Evolutionary conservation across 2,797 vertebrate species (phyloP), one percentile per base, ranked within the genome.

Genomic region (Geotria australis): DNA sequence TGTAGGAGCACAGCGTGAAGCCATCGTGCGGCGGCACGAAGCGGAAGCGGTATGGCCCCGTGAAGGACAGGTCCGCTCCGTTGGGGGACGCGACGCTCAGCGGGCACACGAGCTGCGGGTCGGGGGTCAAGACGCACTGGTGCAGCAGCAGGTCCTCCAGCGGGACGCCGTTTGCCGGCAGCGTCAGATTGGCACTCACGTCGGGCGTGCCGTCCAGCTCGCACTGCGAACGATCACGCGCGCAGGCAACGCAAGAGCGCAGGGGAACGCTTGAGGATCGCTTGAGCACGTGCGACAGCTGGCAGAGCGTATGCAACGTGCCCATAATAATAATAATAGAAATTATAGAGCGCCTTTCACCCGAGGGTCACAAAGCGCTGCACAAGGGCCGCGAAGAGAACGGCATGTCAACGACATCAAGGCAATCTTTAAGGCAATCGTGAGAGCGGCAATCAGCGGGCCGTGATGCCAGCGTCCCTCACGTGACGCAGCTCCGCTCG

Each of bases 101-200:
- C 24, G 24, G 24, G 24, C 24, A 38, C 24, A 38, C 24, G 24
- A 38, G 24, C 24, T 38, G 24, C 24, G 24, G 77, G 61, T 96
- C 83, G 56, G 88, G 61, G 0, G 86, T 85, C 2, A 79, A 85
- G 57, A 95, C 82, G 10, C 84, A 96, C 46, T 81, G 85, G 70
- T 91, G 84, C 51, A 89, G 77, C 64, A 95, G 65, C 57, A 85
- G 75, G 63, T 95, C 86, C 60, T 88, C 85, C 60, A 96, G 79
- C 0, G 83, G 85, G 57, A 84, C 88, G 14, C 79, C 84, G 10
- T 93, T 94, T 46, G 66, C 78, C 1, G 80, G 91, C 62, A 98
- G 74, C 12, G 70, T 76, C 65, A 95, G 76, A 60, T 76, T 81
- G 63, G 93, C 71, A 0, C 74, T 86, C 63, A 94, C 79, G 46